These are phyloP conservation scores for Paradoxurus hermaphroditus DNA, from an alignment of 2,113 vertebrate species.

Conservation along the genomic window DNA sequence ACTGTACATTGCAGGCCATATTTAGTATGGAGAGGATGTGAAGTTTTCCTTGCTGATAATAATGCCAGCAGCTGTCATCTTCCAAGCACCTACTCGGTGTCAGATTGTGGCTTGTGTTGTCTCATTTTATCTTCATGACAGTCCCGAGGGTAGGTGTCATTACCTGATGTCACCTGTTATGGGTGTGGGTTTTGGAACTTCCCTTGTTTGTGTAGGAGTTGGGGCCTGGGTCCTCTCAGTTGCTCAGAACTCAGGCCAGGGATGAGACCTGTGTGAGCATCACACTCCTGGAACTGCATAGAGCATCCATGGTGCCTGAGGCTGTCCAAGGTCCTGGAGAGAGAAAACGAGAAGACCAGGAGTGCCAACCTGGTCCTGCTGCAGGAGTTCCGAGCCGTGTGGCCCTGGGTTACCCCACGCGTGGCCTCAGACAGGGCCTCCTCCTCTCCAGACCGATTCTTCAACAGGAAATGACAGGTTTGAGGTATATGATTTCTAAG, in stretches of 20 bases:
- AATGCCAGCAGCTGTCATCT: not conserved
- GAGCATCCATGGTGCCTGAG: not conserved
- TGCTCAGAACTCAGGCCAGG: not conserved
- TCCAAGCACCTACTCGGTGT: not conserved
- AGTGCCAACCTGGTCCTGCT: accelerated
- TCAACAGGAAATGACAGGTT: not conserved
- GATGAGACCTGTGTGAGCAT: not conserved
- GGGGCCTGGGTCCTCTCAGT: not conserved
- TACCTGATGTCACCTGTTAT: not conserved
- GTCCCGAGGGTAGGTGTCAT: not conserved
- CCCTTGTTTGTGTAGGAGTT: not conserved
- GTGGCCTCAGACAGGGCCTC: not conserved
- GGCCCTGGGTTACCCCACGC: accelerated
- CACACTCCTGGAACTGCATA: not conserved
- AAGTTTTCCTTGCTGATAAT: slow-evolving; percentile 4
- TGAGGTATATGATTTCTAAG: not conserved
- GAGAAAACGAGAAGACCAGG: not conserved
- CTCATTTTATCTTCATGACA: not conserved
- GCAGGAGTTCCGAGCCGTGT: accelerated
- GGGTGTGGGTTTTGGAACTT: not conserved
- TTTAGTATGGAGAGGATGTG: slow-evolving; percentile 41
- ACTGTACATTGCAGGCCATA: not conserved
- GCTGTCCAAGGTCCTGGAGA: accelerated
- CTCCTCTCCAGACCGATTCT: not conserved
- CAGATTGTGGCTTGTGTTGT: not conserved